Percentiles rank a stretch among this genome's conserved stretches.
Evolutionary conservation across 2,888 invertebrate genomes (phyloP).

Genomic region (Monochamus alternatus): DNA sequence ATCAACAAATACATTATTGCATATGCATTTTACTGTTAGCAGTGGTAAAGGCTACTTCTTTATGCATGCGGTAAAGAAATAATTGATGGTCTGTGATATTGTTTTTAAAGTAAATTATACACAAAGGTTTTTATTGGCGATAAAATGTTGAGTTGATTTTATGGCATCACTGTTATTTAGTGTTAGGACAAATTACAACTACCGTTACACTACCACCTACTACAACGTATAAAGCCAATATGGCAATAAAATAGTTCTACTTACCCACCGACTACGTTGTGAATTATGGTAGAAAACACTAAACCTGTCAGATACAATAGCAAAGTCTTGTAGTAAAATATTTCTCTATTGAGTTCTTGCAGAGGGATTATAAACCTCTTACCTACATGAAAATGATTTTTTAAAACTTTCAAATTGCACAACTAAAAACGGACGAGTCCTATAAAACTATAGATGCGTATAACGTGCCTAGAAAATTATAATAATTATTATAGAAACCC

Average conservation of each 20-base stretch:
- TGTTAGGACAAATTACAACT: neutral
- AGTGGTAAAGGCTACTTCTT: neutral
- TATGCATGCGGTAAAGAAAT: neutral
- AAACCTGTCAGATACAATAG: neutral
- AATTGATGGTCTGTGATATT: neutral
- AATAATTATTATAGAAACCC: too few species aligned
- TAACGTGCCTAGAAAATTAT: too few species aligned
- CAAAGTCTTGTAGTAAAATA: too few species aligned
- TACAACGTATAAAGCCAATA: neutral
- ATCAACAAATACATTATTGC: too few species aligned
- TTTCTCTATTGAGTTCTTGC: too few species aligned
- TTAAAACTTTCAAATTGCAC: too few species aligned
- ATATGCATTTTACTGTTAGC: neutral
- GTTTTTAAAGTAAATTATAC: constrained; percentile 2
- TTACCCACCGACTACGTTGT: neutral
- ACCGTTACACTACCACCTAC: constrained; percentile 4
- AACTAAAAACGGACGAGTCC: too few species aligned
- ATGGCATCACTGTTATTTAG: neutral
- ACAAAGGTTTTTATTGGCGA: neutral
- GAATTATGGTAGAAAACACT: neutral
- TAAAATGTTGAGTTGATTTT: constrained; percentile 5
- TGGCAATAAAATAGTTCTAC: neutral
- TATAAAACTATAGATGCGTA: too few species aligned
- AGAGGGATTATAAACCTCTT: too few species aligned
- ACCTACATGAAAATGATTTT: too few species aligned